A percentile compares a stretch with the other conserved stretches of the same genome.
Evolutionary conservation across 2,888 invertebrate genomes (phyloP).

Genomic region (Amblyteles armatorius): DNA sequence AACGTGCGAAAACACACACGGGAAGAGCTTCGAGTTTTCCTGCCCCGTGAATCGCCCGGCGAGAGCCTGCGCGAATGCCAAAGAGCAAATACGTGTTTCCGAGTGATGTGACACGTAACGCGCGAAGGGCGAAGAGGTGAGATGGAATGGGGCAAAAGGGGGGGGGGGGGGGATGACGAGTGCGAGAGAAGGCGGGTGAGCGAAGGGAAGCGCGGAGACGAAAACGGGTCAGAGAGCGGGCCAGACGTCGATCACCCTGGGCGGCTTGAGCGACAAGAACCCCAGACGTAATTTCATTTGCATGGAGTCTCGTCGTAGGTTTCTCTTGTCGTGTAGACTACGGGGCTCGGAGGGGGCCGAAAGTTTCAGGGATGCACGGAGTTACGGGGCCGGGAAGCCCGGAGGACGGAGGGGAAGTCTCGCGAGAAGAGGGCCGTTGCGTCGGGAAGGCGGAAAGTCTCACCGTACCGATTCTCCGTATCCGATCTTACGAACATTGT

Average conservation of each 20-base stretch:
- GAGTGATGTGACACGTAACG: constrained; percentile 73
- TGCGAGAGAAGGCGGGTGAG: constrained; percentile 31
- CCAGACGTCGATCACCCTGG: constrained; percentile 44
- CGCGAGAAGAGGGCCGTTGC: constrained; percentile 23
- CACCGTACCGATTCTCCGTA: neutral
- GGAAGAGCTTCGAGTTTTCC: constrained; percentile 20
- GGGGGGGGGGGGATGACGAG: constrained; percentile 20
- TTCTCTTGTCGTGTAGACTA: constrained; percentile 9
- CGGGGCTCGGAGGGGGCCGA: neutral
- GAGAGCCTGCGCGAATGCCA: constrained; percentile 72
- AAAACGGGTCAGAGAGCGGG: constrained; percentile 20
- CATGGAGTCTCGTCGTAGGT: constrained; percentile 52
- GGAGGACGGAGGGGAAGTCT: constrained; percentile 9
- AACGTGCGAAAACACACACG: constrained; percentile 37
- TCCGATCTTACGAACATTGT: neutral
- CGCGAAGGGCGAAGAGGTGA: constrained; percentile 41
- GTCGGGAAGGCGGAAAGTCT: constrained; percentile 23
- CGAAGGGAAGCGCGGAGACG: constrained; percentile 19
- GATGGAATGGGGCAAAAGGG: neutral
- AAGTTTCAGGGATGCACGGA: constrained; percentile 38
- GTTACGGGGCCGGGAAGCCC: constrained; percentile 30
- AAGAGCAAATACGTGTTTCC: constrained; percentile 80
- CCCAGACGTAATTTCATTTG: constrained; percentile 77
- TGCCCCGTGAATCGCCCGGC: constrained; percentile 51
- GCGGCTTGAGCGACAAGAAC: constrained; percentile 40